phyloP scores from a whole-genome alignment of 2,888 invertebrate species.

The Helicoverpa assulta region DNA sequence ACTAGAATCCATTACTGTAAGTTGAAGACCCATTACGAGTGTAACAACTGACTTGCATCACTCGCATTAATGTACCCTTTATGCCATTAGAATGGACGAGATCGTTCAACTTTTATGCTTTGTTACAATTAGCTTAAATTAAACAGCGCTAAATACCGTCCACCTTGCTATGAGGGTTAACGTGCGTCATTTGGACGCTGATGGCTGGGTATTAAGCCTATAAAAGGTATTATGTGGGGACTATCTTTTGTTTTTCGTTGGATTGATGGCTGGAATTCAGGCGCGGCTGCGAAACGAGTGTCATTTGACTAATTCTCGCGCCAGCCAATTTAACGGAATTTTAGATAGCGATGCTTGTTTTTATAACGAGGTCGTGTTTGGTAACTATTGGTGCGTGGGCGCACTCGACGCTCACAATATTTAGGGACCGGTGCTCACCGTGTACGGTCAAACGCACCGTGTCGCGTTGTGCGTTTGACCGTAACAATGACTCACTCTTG shows the following conservation, averaged over 20 bases:
- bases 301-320: constrained; percentile 64
- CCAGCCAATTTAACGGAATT: constrained; percentile 44
- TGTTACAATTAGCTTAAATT: constrained; percentile 76
- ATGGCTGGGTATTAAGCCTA: constrained; percentile 70
- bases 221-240: constrained; percentile 65
- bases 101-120: constrained; percentile 55
- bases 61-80: background rate
- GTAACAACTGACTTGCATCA: background rate
- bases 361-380: constrained; percentile 33
- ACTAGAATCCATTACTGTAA: background rate
- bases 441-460: no score
- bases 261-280: constrained; percentile 64
- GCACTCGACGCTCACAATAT: constrained; percentile 49
- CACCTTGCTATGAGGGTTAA: constrained; percentile 69
- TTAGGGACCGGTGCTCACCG: constrained; percentile 55
- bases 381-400: constrained; percentile 55
- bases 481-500: constrained; percentile 55
- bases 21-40: background rate
- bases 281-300: constrained; percentile 56
- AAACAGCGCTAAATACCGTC: constrained; percentile 66
- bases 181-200: constrained; percentile 64
- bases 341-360: constrained; percentile 33
- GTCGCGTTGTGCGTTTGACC: constrained; percentile 50
- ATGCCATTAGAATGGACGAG: constrained; percentile 9
- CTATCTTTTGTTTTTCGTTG: constrained; percentile 71